Conservation (phyloP, 2,888 invertebrate species). For the Philaethria dido region DNA sequence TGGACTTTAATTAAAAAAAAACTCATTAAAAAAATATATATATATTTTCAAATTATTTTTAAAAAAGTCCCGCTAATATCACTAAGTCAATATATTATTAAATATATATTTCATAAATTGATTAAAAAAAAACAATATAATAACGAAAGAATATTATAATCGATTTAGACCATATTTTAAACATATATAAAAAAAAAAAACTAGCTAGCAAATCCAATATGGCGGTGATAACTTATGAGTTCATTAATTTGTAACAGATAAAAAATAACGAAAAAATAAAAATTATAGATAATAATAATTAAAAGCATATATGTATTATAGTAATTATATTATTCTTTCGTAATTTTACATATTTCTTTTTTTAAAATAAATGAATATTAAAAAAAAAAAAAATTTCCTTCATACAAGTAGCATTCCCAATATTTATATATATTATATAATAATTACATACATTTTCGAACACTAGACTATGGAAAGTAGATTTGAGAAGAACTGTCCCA, state of each 20-base stretch:
- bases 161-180: no score
- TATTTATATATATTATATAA: conserved; percentile 1
- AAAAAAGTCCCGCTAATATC: no score
- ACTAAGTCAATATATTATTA: no score
- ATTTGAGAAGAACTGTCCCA: neutral
- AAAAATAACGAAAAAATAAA: neutral
- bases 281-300: neutral
- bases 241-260: neutral
- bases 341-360: neutral
- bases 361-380: neutral
- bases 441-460: conserved; percentile 11
- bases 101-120: no score
- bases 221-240: neutral
- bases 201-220: neutral
- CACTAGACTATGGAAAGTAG: neutral
- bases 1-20: neutral
- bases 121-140: neutral
- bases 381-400: neutral
- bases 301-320: no score
- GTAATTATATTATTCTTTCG: neutral
- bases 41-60: no score
- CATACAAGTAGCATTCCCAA: neutral
- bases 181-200: no score
- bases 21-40: no score
- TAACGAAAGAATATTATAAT: conserved; percentile 1